phyloP scores from a whole-genome alignment of 2,797 vertebrate genomes.

The Paguma larvata region DNA sequence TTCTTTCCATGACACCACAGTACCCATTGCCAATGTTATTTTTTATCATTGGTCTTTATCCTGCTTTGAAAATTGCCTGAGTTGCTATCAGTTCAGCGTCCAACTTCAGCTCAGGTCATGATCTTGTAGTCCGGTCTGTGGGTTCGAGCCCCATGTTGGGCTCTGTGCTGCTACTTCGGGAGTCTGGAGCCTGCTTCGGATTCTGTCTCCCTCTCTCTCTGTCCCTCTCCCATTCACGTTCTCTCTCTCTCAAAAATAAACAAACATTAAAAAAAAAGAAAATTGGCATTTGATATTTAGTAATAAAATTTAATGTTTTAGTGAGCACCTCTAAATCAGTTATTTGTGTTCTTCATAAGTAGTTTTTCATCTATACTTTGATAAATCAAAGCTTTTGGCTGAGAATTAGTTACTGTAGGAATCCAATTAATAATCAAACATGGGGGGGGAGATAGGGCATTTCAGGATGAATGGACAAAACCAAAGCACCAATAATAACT shows the following conservation, averaged over 20 bases:
- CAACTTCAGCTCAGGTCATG: too few species aligned
- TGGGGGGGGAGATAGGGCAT: background rate
- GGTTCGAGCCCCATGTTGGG: too few species aligned
- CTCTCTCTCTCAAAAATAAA: too few species aligned
- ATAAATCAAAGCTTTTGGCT: slow-evolving; percentile 35
- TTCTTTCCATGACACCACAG: background rate
- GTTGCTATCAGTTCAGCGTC: too few species aligned
- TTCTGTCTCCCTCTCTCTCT: too few species aligned
- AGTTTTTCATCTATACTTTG: slow-evolving; percentile 11
- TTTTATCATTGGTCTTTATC: slow-evolving; percentile 15
- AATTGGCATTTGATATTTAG: background rate
- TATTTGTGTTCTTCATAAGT: slow-evolving; percentile 4
- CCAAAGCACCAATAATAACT: slow-evolving; percentile 22
- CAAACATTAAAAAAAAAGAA: too few species aligned
- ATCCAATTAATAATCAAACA: background rate
- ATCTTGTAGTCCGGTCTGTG: too few species aligned
- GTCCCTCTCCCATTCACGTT: too few species aligned
- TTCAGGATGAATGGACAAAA: background rate
- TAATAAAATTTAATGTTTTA: slow-evolving; percentile 9
- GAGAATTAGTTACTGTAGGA: slow-evolving; percentile 33
- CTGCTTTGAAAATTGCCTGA: background rate
- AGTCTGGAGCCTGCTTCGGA: too few species aligned
- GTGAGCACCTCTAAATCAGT: background rate
- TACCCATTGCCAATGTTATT: background rate
- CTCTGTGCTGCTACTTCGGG: too few species aligned